Conservation (phyloP, 2,888 invertebrate species). For the Trachelus stipa region DNA sequence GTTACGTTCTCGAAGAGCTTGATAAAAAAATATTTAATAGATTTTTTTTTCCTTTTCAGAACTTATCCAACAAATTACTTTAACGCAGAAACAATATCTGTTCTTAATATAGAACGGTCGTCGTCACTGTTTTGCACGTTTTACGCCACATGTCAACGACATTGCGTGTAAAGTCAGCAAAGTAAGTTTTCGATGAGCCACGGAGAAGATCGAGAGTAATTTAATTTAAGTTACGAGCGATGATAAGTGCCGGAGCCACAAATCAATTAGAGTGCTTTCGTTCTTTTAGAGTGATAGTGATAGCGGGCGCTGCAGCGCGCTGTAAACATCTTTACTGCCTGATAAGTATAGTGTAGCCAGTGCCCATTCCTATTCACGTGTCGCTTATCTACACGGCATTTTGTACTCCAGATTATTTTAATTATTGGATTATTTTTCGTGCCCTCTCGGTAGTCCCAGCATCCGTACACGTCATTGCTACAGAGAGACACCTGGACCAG, state of each 20-base stretch:
- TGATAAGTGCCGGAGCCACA: conserved; percentile 57
- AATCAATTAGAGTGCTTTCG: conserved; percentile 60
- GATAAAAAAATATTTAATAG: background rate
- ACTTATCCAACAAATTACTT: background rate
- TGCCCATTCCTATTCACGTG: conserved; percentile 24
- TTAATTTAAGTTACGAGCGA: conserved; percentile 61
- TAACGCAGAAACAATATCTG: background rate
- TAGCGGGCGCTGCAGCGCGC: conserved; percentile 54
- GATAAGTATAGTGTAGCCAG: conserved; percentile 45
- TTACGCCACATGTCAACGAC: background rate
- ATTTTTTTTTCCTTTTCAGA: background rate
- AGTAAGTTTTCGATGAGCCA: background rate
- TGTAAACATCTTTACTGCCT: conserved; percentile 64
- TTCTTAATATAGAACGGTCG: background rate
- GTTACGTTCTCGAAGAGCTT: background rate
- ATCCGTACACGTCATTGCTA: background rate
- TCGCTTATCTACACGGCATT: conserved; percentile 53
- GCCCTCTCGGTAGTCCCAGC: conserved; percentile 3
- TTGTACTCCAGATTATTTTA: conserved; percentile 58
- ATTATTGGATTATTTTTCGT: conserved; percentile 46
- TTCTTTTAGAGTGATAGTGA: conserved; percentile 54
- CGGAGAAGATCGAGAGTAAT: conserved; percentile 42
- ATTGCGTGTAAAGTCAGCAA: background rate
- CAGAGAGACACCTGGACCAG: background rate
- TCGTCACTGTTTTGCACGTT: background rate